These are phyloP conservation scores for Mesocentrotus franciscanus DNA, from an alignment of 53 echinoderm and acorn worm genomes.

Conservation along the genomic window DNA sequence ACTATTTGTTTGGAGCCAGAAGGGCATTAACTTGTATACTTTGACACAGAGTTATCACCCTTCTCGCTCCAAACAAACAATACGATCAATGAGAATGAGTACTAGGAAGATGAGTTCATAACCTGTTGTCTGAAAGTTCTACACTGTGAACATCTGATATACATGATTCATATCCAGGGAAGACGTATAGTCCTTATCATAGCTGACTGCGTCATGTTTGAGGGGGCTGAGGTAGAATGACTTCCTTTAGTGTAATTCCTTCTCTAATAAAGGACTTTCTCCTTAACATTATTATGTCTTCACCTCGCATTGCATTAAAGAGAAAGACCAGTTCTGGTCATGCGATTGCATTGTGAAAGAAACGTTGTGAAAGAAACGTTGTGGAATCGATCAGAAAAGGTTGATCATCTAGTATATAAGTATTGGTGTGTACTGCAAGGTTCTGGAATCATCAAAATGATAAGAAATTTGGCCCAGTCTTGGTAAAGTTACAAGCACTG, in stretches of 20 bases:
- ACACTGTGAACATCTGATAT: neutral
- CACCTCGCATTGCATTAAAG: neutral
- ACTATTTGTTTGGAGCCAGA: too few species aligned
- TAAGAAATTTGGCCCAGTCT: too few species aligned
- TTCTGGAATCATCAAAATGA: too few species aligned
- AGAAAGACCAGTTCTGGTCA: too few species aligned
- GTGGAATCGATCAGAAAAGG: too few species aligned
- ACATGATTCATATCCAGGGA: slow-evolving; percentile 41
- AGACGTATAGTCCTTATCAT: slow-evolving; percentile 19
- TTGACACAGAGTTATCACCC: too few species aligned
- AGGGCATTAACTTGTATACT: too few species aligned
- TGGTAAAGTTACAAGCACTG: too few species aligned
- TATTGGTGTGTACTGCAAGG: too few species aligned
- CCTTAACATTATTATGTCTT: neutral
- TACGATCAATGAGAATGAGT: neutral
- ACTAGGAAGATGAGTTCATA: slow-evolving; percentile 50
- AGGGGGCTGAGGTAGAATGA: slow-evolving; percentile 2
- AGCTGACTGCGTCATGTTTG: slow-evolving; percentile 26
- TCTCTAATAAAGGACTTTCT: neutral
- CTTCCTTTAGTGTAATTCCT: neutral
- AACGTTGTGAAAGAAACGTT: too few species aligned
- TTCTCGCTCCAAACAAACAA: neutral
- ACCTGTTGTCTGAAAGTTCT: slow-evolving; percentile 27
- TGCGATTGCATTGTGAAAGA: too few species aligned
- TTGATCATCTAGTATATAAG: too few species aligned